Evolutionary conservation across 2,888 invertebrate species (phyloP).

Genomic region (Hedychridium roseum): DNA sequence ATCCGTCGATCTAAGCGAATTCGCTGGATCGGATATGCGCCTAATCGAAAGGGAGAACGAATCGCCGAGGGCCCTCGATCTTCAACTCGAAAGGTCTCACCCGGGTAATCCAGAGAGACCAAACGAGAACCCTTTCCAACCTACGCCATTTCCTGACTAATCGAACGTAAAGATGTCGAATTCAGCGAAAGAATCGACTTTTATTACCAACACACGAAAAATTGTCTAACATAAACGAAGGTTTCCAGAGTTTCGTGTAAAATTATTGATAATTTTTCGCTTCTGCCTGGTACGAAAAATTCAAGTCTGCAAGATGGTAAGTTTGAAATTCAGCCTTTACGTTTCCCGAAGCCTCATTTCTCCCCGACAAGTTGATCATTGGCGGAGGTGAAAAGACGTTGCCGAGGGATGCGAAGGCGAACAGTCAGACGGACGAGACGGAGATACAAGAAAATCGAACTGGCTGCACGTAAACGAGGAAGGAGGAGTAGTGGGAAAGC

Average conservation of each 20-base stretch:
- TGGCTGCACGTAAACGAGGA: conserved; percentile 17
- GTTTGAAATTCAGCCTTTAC: conserved; percentile 15
- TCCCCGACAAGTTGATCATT: conserved; percentile 7
- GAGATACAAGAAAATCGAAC: conserved; percentile 17
- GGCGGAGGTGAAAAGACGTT: conserved; percentile 8
- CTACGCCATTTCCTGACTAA: no score
- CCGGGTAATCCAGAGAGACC: no score
- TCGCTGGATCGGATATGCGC: conserved; percentile 42
- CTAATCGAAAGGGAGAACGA: conserved; percentile 39
- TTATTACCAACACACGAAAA: no score
- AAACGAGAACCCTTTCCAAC: no score
- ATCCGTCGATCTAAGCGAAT: conserved; percentile 57
- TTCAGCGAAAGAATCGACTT: no score
- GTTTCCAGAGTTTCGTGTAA: no score
- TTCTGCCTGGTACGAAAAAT: no score
- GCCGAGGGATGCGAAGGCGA: conserved; percentile 6
- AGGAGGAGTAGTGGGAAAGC: conserved; percentile 8
- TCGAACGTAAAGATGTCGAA: no score
- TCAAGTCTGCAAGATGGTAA: no score
- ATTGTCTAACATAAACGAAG: no score
- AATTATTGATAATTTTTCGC: no score
- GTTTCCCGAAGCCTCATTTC: conserved; percentile 15
- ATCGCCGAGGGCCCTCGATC: conserved; percentile 23
- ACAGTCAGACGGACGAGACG: conserved; percentile 2
- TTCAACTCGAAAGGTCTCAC: conserved; percentile 22